Conservation (phyloP, 2,113 vertebrate species). For the Mustelus asterias region DNA sequence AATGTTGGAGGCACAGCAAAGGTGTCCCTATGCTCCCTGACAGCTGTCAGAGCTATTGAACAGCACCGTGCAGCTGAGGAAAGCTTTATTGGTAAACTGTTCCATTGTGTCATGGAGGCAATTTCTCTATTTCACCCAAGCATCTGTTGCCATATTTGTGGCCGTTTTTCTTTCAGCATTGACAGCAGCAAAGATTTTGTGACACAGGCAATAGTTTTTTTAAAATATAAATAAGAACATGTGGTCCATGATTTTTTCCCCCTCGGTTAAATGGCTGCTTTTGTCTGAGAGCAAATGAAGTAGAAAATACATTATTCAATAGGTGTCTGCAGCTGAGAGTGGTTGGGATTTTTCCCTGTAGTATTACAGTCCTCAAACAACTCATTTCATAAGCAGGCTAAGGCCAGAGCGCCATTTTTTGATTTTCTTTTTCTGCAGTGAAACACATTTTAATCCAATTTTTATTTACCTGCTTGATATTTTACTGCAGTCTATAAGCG, state of each 20-base stretch:
- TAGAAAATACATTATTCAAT: slow-evolving; percentile 36
- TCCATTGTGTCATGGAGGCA: slow-evolving; percentile 47
- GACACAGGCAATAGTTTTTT: slow-evolving; percentile 23
- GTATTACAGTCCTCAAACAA: neutral
- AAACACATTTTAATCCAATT: neutral
- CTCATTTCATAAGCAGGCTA: neutral
- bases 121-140: slow-evolving; percentile 45
- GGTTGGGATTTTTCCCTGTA: slow-evolving; percentile 18
- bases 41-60: slow-evolving; percentile 64
- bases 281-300: slow-evolving; percentile 21
- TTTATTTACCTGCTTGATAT: neutral
- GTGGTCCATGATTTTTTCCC: slow-evolving; percentile 14
- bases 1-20: slow-evolving; percentile 54
- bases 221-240: slow-evolving; percentile 36
- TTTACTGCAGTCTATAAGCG: neutral
- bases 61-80: slow-evolving; percentile 49
- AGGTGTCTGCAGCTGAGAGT: neutral
- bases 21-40: slow-evolving; percentile 56
- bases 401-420: neutral
- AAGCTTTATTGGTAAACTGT: slow-evolving; percentile 55
- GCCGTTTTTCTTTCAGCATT: slow-evolving; percentile 26
- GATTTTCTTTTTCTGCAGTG: neutral
- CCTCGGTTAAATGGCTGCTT: slow-evolving; percentile 18
- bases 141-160: slow-evolving; percentile 55
- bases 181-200: slow-evolving; percentile 23